Evolutionary conservation across 2,888 invertebrate genomes (phyloP), one percentile per base, ranked within the genome.

Genomic region (Drymonia ruficornis): DNA sequence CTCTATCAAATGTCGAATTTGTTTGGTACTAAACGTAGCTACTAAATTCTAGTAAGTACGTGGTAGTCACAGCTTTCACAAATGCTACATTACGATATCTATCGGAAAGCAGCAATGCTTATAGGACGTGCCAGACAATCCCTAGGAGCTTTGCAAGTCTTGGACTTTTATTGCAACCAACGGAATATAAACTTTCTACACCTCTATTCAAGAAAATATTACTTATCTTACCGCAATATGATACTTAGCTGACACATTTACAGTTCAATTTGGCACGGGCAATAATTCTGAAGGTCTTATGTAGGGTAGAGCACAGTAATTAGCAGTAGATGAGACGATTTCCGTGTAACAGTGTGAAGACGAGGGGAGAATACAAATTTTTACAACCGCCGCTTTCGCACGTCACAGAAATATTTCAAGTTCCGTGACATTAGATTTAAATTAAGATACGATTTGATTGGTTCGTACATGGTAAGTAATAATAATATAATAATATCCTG

Each of bases 321-420:
- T 67, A 72, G 57, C 56, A 54, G 63, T 64, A 56, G 70, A 67
- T 49, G 58, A 55, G 45, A 59, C 56, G 58, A 53, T 65, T 67
- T 61, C 36, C 46, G 59, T 50, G 62, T 55, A 56, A 49, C 53
- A 52, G 50, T 60, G 52, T 49, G 55, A 52, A 52, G 46, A 49
- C 56, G 46, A 53, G 54, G 42, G 42, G 54, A 57, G 69, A 71
- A 70, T 68, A 67, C 56, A 61, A 65, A 69, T 65, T 52, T n/a
- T 42, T 50, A 53, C 46, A 15, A 53, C 44, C 9, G 34, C n/a
- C 16, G 31, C n/a, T 18, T 43, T 34, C 7, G 31, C 49, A 49
- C 36, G 48, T 29, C 50, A 49, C 55, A 60, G 52, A 61, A 61
- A 63, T 55, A 63, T 61, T 63, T 61, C 52, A 36, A 50, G 44